These are phyloP conservation scores for Stichodactyla helianthus DNA, from an alignment of 64 coral and sea anemone species.

Conservation along the genomic window DNA sequence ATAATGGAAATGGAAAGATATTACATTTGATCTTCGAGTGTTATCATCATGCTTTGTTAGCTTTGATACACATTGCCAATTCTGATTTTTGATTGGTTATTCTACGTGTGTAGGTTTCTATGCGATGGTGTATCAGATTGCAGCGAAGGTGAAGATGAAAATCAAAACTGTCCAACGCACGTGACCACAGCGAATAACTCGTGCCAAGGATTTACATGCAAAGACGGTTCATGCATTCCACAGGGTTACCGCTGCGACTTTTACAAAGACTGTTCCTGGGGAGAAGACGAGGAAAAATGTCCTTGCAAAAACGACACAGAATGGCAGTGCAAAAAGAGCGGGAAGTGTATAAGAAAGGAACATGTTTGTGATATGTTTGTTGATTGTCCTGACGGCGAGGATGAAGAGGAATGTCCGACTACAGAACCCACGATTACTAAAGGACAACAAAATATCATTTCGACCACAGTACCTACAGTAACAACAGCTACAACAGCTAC, in stretches of 20 bases:
- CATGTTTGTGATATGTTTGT: conserved; percentile 33
- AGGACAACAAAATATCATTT: neutral
- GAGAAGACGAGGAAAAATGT: conserved; percentile 64
- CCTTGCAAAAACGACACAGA: conserved; percentile 34
- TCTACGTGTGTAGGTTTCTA: conserved; percentile 34
- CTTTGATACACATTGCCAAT: neutral
- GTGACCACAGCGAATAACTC: conserved; percentile 12
- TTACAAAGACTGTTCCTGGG: conserved; percentile 53
- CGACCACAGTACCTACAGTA: neutral
- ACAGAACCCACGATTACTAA: neutral
- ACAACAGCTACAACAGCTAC: neutral
- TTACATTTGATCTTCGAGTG: no score
- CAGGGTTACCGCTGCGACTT: conserved; percentile 41
- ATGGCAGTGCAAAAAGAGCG: conserved; percentile 22
- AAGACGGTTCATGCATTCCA: conserved; percentile 50
- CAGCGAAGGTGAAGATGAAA: conserved; percentile 54
- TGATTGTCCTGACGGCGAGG: conserved; percentile 39
- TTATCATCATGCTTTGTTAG: no score
- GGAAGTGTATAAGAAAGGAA: conserved; percentile 20
- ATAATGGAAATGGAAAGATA: no score
- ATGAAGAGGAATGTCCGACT: conserved; percentile 40
- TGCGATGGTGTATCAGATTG: conserved; percentile 67
- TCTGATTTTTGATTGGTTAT: neutral
- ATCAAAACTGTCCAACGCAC: conserved; percentile 45
- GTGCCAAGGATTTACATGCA: conserved; percentile 55